Evolutionary conservation across 2,888 invertebrate genomes (phyloP).

Genomic region (Tetrapedia diversipes): DNA sequence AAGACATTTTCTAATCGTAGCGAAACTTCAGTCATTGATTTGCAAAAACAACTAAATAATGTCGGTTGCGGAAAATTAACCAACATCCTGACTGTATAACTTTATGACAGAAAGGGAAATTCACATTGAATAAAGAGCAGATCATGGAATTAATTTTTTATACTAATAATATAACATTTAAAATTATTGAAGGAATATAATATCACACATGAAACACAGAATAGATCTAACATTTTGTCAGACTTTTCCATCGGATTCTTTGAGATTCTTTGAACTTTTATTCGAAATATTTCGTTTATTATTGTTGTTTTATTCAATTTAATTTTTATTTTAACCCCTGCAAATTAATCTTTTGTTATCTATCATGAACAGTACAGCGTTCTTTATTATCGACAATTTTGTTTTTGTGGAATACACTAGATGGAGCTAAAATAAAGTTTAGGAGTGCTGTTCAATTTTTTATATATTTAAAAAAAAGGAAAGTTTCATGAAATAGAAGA

Average conservation of each 20-base stretch:
- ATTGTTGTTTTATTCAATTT: no score
- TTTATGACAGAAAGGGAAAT: not conserved
- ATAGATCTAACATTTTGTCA: no score
- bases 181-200: no score
- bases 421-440: constrained; percentile 35
- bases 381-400: constrained; percentile 52
- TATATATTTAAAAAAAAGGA: no score
- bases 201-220: no score
- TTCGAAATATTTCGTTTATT: no score
- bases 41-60: not conserved
- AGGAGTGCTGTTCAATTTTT: no score
- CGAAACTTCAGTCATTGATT: not conserved
- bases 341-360: constrained; percentile 27
- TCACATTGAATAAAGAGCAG: not conserved
- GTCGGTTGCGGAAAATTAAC: not conserved
- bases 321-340: no score
- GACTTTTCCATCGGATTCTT: no score
- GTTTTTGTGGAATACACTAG: constrained; percentile 36
- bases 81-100: not conserved
- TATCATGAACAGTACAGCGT: constrained; percentile 5
- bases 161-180: not conserved
- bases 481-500: no score
- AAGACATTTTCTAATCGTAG: not conserved
- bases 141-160: not conserved
- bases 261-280: no score